A percentile compares a stretch with the other conserved stretches of the same genome.
Conservation (phyloP, 2,113 vertebrate genomes). For the Scomber colias region DNA sequence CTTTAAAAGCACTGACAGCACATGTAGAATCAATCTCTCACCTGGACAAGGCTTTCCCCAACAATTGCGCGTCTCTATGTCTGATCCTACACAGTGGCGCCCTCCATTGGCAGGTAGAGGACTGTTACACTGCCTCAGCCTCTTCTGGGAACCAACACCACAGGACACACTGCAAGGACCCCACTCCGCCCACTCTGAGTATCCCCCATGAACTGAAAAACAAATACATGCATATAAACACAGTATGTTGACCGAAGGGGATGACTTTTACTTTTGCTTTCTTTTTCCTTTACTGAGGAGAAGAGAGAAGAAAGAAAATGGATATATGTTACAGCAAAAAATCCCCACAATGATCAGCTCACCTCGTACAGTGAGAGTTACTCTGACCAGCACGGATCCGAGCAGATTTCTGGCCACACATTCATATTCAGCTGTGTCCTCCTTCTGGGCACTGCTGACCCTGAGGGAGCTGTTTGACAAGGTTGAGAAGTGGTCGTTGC, state of each 20-base stretch:
- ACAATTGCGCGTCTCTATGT: constrained; percentile 86
- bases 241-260: not conserved
- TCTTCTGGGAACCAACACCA: constrained; percentile 89
- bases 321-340: not conserved
- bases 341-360: constrained; percentile 44
- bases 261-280: constrained; percentile 7
- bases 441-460: constrained; percentile 85
- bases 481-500: constrained; percentile 78
- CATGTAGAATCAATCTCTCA: constrained; percentile 50
- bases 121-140: constrained; percentile 90
- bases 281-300: not conserved
- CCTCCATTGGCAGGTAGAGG: constrained; percentile 94
- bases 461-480: constrained; percentile 90
- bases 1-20: not conserved
- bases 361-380: constrained; percentile 91
- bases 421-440: constrained; percentile 93
- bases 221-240: not conserved
- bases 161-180: constrained; percentile 91
- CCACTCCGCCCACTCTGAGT: constrained; percentile 94
- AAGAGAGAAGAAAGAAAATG: not conserved
- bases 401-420: constrained; percentile 94
- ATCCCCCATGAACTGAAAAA: constrained; percentile 92
- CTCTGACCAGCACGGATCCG: constrained; percentile 89
- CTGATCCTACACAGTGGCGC: constrained; percentile 84
- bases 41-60: constrained; percentile 92